Percentiles rank a stretch among this genome's conserved stretches.
Evolutionary conservation across 2,888 invertebrate genomes (phyloP).

Genomic region (Nasonovia ribisnigri): DNA sequence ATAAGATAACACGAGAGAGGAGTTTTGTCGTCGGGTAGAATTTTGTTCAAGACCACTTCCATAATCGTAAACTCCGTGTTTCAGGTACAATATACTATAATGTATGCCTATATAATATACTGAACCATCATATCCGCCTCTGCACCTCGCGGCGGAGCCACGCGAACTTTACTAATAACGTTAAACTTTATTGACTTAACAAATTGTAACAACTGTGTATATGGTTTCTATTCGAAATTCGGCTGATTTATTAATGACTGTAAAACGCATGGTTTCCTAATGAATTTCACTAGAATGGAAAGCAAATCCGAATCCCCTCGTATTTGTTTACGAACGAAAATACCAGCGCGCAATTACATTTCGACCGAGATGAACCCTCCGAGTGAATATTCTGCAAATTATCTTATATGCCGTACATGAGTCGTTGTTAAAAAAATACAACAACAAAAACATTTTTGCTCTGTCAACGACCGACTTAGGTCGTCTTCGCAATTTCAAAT

Average conservation of each 20-base stretch:
- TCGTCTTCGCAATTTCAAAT: constrained; percentile 36
- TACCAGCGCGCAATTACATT: constrained; percentile 56
- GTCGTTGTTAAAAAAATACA: background rate
- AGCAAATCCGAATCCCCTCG: constrained; percentile 29
- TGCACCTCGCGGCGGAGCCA: constrained; percentile 22
- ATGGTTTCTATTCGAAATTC: constrained; percentile 53
- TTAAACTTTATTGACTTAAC: constrained; percentile 63
- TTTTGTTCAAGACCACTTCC: constrained; percentile 16
- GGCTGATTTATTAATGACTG: constrained; percentile 57
- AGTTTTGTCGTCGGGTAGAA: background rate
- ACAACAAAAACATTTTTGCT: background rate
- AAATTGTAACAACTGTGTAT: constrained; percentile 57
- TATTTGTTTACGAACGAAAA: constrained; percentile 59
- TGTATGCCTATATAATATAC: constrained; percentile 1
- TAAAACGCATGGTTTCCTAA: constrained; percentile 61
- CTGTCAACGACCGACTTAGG: constrained; percentile 26
- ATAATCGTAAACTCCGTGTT: constrained; percentile 30
- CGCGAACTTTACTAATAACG: constrained; percentile 60
- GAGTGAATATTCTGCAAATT: constrained; percentile 46
- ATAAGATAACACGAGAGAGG: background rate
- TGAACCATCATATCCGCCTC: background rate
- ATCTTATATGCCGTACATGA: constrained; percentile 16
- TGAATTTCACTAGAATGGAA: constrained; percentile 59
- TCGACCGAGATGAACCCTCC: constrained; percentile 30
- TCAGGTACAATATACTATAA: background rate